phyloP scores from a whole-genome alignment of 2,113 vertebrate species.

The Pyrgilauda ruficollis region DNA sequence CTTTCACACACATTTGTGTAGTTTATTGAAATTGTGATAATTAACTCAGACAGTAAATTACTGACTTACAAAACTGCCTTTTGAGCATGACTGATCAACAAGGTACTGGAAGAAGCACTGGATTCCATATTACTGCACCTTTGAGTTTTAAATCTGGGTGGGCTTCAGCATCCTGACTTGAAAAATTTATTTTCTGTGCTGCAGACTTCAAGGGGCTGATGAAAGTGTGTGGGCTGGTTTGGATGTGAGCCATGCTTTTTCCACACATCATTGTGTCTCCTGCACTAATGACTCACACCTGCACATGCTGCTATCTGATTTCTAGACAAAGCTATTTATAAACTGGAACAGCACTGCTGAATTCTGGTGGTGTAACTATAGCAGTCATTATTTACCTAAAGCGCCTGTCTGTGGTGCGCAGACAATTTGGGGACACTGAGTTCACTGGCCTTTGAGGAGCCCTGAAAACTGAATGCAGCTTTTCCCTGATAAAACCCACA shows the following conservation, averaged over 20 bases:
- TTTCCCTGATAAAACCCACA: not conserved
- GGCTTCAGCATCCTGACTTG: not conserved
- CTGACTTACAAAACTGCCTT: not conserved
- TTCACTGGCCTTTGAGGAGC: not conserved
- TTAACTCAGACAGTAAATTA: not conserved
- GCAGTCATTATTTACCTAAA: not conserved
- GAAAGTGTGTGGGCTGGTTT: conserved; percentile 44
- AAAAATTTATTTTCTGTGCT: not conserved
- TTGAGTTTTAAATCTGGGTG: not conserved
- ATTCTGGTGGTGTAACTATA: not conserved
- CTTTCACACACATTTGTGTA: not conserved
- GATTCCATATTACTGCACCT: not conserved
- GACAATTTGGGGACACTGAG: not conserved
- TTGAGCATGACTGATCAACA: not conserved
- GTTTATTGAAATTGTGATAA: not conserved
- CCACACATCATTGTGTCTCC: conserved; percentile 59
- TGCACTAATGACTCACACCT: conserved; percentile 64
- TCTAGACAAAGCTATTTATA: conserved; percentile 50
- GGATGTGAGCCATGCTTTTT: conserved; percentile 39
- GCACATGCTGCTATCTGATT: conserved; percentile 40
- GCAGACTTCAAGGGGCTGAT: conserved; percentile 43
- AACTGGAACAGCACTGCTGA: not conserved
- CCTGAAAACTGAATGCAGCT: not conserved
- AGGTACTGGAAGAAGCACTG: not conserved
- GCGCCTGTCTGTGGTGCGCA: not conserved